These are phyloP conservation scores for Sarcophaga peregrina DNA, from an alignment of 1,140 invertebrate species.

Conservation along the genomic window DNA sequence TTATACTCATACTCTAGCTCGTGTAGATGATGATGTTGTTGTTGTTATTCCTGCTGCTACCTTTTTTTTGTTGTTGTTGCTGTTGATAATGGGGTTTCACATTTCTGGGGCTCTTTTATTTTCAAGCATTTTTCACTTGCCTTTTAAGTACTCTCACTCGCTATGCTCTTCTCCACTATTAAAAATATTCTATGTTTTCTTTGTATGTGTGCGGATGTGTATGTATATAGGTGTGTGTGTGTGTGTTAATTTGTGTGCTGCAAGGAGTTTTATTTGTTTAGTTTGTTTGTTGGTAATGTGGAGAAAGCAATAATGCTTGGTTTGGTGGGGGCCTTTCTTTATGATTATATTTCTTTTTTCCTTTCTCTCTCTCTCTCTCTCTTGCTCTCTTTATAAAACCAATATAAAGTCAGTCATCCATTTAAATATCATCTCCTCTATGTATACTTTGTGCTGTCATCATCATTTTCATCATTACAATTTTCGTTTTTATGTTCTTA, in stretches of 20 bases:
- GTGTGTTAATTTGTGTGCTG: too few species aligned
- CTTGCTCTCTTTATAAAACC: background rate
- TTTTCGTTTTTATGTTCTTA: background rate
- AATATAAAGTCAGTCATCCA: slow-evolving; percentile 3
- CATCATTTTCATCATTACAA: slow-evolving; percentile 41
- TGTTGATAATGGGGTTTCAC: slow-evolving; percentile 16
- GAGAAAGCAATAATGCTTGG: background rate
- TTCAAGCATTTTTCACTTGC: slow-evolving; percentile 39
- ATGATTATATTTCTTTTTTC: background rate
- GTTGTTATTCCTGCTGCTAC: background rate
- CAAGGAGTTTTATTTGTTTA: slow-evolving; percentile 3
- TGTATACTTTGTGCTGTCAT: slow-evolving; percentile 42
- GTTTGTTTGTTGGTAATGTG: background rate
- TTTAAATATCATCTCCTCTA: slow-evolving; percentile 16
- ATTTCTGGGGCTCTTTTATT: slow-evolving; percentile 25
- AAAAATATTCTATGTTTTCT: too few species aligned
- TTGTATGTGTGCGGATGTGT: too few species aligned
- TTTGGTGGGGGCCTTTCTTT: background rate
- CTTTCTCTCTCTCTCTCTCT: too few species aligned
- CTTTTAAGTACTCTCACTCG: slow-evolving; percentile 16
- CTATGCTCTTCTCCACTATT: slow-evolving; percentile 8
- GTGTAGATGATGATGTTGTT: background rate
- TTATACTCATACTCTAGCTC: background rate
- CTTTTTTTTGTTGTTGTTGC: slow-evolving; percentile 14
- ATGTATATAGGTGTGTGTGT: too few species aligned